phyloP scores from a whole-genome alignment of 2,797 vertebrate species.

The Atherinosoma microstoma region DNA sequence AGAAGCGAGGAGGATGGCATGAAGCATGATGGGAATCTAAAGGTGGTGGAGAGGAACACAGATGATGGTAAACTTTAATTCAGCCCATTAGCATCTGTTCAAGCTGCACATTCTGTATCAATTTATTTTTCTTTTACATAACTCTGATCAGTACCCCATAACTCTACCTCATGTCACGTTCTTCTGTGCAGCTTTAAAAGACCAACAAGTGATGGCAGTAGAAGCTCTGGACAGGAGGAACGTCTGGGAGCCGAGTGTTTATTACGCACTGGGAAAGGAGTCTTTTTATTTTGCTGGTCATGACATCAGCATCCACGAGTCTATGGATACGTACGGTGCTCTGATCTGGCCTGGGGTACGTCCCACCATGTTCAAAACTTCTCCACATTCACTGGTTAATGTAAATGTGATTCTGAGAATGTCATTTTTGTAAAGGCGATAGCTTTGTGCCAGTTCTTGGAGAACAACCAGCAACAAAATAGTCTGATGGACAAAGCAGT shows the following conservation, averaged over 20 bases:
- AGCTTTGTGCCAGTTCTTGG: conserved; percentile 92
- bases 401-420: neutral
- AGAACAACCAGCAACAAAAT: conserved; percentile 89
- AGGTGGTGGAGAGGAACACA: conserved; percentile 22
- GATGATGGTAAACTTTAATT: conserved; percentile 50
- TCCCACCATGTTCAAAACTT: too few relatives aligned
- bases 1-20: conserved; percentile 17
- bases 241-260: conserved; percentile 83
- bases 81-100: neutral
- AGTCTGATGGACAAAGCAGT: conserved; percentile 87
- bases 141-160: neutral
- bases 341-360: conserved; percentile 93
- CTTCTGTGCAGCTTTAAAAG: conserved; percentile 19
- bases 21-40: conserved; percentile 6
- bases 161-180: conserved; percentile 1
- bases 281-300: conserved; percentile 86
- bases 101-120: neutral
- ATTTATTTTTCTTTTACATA: neutral
- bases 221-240: conserved; percentile 64
- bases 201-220: conserved; percentile 51
- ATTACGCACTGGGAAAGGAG: conserved; percentile 85
- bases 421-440: conserved; percentile 80
- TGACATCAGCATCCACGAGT: conserved; percentile 90
- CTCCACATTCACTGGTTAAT: neutral
- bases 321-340: conserved; percentile 89